Evolutionary conservation across 64 coral and sea anemone genomes (phyloP), one percentile per base, ranked within the genome.

Genomic region (Montipora capricornis): DNA sequence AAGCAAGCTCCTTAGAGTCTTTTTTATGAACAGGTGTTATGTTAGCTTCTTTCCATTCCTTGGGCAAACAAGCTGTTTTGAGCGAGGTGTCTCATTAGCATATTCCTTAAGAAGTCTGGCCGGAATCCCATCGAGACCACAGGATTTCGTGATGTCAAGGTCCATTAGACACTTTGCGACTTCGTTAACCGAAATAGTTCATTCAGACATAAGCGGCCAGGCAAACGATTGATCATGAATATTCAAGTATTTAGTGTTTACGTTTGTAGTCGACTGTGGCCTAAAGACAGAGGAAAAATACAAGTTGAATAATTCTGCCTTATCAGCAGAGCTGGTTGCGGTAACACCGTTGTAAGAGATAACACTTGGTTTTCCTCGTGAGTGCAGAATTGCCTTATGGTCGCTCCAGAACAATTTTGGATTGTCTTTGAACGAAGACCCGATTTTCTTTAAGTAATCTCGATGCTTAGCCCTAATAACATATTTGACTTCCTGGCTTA

Each of bases 81-180:
- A 88, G 47, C 10, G 87, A 59, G 69, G 24, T 14, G 14, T 47
- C 29, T 87, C 64, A 87, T 20, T 44, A 49, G 64, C 37, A 68
- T 59, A 85, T 87, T 70, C 62, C n/a, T 46, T 67, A 66, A 85
- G 62, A 87, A 87, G 24, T 44, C 83, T 46, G 44, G 67, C 37
- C 15, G 83, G 83, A 22, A 87, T 87, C 44, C 83, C 83, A 69
- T 87, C 83, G 83, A 66, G 83, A 67, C 81, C 81, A 68, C 81
- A 84, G 45, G 58, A 58, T 68, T 84, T 84, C 81, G 59, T 64
- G 29, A 84, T 46, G 64, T 84, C 81, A 60, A 84, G 52, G 44
- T 60, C 81, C 57, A 46, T 84, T 68, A 84, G 59, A 84, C 59
- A 84, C 55, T 83, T 83, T 60, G 22, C 8, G 24, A 83, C 80